Evolutionary conservation across 2,888 invertebrate species (phyloP).

Genomic region (Sphaerophoria taeniata): DNA sequence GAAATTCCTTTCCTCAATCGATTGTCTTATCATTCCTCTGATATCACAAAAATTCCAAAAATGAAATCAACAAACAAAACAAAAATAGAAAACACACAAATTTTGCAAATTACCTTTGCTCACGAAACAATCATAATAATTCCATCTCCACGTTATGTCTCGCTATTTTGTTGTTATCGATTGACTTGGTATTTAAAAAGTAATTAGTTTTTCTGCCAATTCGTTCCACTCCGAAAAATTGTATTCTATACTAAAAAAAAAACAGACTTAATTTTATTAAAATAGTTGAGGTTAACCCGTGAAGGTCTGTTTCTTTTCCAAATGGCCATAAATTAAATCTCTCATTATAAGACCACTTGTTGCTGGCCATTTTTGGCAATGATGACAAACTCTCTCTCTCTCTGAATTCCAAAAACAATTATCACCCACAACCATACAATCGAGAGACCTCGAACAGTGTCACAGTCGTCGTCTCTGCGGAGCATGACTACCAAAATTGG

Average conservation of each 20-base stretch:
- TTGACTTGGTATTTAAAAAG: constrained; percentile 54
- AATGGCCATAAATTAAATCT: not conserved
- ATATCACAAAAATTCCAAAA: constrained; percentile 33
- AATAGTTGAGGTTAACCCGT: not conserved
- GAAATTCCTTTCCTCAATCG: constrained; percentile 11
- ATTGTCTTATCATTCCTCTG: constrained; percentile 54
- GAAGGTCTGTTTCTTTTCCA: constrained; percentile 1
- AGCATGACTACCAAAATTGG: constrained; percentile 68
- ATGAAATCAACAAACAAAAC: not conserved
- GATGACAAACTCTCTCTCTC: constrained; percentile 25
- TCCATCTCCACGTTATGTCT: not conserved
- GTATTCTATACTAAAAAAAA: not conserved
- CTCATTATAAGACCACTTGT: constrained; percentile 47
- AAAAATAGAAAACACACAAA: constrained; percentile 15
- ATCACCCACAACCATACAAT: constrained; percentile 33
- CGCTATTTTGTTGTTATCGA: constrained; percentile 35
- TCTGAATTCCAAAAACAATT: not conserved
- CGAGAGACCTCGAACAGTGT: constrained; percentile 3
- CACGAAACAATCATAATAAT: constrained; percentile 37
- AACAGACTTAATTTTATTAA: not conserved
- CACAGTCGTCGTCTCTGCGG: constrained; percentile 1
- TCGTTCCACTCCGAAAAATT: not conserved
- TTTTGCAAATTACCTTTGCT: constrained; percentile 54
- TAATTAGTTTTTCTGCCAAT: constrained; percentile 38
- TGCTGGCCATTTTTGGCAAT: constrained; percentile 34